Evolutionary conservation across 2,888 invertebrate species (phyloP).

Genomic region (Polydrusus cervinus): DNA sequence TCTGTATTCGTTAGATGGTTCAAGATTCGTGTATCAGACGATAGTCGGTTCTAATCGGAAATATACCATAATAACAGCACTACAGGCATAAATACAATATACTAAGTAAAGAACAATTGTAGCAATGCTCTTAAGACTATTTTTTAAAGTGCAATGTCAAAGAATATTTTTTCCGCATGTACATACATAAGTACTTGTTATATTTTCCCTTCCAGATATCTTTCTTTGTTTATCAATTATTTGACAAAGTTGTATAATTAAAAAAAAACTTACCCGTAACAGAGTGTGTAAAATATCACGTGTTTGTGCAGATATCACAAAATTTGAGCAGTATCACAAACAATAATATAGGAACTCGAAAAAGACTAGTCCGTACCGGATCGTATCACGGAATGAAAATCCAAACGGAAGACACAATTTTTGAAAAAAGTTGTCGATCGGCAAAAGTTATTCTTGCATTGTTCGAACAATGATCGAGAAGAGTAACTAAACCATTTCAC

Average conservation of each 20-base stretch:
- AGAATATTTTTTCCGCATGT: no score
- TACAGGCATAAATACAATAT: no score
- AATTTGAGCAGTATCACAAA: constrained; percentile 43
- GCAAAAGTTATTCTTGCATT: constrained; percentile 42
- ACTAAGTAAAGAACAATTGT: no score
- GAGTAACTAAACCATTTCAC: constrained; percentile 49
- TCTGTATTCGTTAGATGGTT: no score
- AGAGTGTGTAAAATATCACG: constrained; percentile 42
- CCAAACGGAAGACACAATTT: constrained; percentile 26
- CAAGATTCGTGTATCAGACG: no score
- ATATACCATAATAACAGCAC: no score
- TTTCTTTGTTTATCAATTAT: no score
- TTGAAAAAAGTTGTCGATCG: constrained; percentile 21
- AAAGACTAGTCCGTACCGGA: constrained; percentile 44
- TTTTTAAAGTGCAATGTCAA: no score
- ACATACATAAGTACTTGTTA: no score
- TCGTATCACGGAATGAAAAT: constrained; percentile 35
- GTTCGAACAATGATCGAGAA: constrained; percentile 38
- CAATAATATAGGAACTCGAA: constrained; percentile 46
- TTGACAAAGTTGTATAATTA: neutral
- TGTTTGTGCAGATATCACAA: constrained; percentile 32
- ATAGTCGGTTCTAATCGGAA: no score
- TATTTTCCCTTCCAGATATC: neutral
- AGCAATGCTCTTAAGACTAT: no score
- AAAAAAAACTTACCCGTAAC: constrained; percentile 44